phyloP scores from a whole-genome alignment of 2,797 vertebrate genomes.

The Ambastaia sidthimunki region DNA sequence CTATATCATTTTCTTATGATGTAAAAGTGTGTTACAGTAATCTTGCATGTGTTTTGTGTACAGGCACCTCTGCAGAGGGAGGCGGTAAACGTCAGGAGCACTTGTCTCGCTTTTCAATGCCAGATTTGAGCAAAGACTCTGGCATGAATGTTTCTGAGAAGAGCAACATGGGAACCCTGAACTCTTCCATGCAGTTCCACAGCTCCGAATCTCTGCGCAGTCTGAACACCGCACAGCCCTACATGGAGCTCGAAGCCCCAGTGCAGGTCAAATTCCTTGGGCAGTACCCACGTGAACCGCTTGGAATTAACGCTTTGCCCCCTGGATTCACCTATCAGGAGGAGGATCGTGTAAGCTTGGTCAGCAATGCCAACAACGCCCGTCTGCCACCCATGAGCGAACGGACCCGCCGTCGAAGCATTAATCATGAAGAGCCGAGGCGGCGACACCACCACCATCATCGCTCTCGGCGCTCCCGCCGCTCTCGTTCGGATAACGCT shows the following conservation, averaged over 20 bases:
- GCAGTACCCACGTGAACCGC: conserved; percentile 83
- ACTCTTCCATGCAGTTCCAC: conserved; percentile 90
- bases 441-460: conserved; percentile 85
- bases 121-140: conserved; percentile 97
- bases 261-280: conserved; percentile 81
- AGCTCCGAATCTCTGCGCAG: conserved; percentile 94
- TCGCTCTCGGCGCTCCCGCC: conserved; percentile 84
- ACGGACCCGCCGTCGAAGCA: conserved; percentile 77
- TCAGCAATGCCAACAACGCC: conserved; percentile 79
- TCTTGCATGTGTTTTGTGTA: conserved; percentile 13
- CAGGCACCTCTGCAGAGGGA: conserved; percentile 89
- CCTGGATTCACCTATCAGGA: conserved; percentile 91
- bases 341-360: conserved; percentile 81
- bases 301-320: conserved; percentile 74
- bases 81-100: conserved; percentile 92
- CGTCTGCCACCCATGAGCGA: conserved; percentile 90
- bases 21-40: conserved; percentile 1
- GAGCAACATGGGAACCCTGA: conserved; percentile 91
- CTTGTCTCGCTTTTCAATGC: conserved; percentile 97
- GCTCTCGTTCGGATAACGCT: conserved; percentile 96
- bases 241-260: conserved; percentile 87
- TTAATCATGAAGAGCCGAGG: conserved; percentile 79
- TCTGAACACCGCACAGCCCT: conserved; percentile 85
- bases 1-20: background rate
- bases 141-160: conserved; percentile 96